Conservation (phyloP, 2,888 invertebrate species). For the Hypsopygia costalis region DNA sequence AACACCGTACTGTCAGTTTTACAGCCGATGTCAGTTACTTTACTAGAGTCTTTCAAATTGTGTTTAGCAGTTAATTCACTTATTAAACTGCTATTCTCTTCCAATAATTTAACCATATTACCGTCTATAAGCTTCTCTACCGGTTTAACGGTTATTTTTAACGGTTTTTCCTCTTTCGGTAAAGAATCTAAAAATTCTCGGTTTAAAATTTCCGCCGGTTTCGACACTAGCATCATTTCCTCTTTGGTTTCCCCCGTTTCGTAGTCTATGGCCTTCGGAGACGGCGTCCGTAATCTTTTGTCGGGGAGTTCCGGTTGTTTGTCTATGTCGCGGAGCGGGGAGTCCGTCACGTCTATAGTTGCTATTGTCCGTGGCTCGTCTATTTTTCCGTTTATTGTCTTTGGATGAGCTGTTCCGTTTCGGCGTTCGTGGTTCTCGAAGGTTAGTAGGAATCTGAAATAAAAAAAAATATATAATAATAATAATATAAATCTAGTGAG, state of each 20-base stretch:
- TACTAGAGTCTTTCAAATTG: slow-evolving; percentile 13
- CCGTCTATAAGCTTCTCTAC: slow-evolving; percentile 49
- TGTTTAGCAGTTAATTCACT: slow-evolving; percentile 19
- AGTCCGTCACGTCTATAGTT: slow-evolving; percentile 65
- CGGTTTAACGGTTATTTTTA: slow-evolving; percentile 56
- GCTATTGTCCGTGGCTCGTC: slow-evolving; percentile 42
- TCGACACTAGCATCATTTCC: slow-evolving; percentile 41
- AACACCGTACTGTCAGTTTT: slow-evolving; percentile 20
- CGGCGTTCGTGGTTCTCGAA: slow-evolving; percentile 82
- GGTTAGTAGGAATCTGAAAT: slow-evolving; percentile 82
- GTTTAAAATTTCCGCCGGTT: slow-evolving; percentile 60
- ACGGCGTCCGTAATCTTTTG: slow-evolving; percentile 33
- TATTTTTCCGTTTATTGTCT: slow-evolving; percentile 47
- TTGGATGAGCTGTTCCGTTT: slow-evolving; percentile 27
- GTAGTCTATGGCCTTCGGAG: slow-evolving; percentile 28
- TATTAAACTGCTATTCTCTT: slow-evolving; percentile 18
- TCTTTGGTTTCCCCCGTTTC: slow-evolving; percentile 41
- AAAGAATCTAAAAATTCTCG: slow-evolving; percentile 66
- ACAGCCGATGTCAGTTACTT: slow-evolving; percentile 18
- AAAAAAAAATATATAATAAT: slow-evolving; percentile 9
- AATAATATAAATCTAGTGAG: too few species aligned
- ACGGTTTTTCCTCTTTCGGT: slow-evolving; percentile 42
- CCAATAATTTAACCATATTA: slow-evolving; percentile 18
- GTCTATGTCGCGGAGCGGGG: slow-evolving; percentile 48
- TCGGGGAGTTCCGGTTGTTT: slow-evolving; percentile 19